Percentiles rank a stretch among this genome's conserved stretches.
phyloP scores from a whole-genome alignment of 2,113 vertebrate genomes.

The Tragulus kanchil region DNA sequence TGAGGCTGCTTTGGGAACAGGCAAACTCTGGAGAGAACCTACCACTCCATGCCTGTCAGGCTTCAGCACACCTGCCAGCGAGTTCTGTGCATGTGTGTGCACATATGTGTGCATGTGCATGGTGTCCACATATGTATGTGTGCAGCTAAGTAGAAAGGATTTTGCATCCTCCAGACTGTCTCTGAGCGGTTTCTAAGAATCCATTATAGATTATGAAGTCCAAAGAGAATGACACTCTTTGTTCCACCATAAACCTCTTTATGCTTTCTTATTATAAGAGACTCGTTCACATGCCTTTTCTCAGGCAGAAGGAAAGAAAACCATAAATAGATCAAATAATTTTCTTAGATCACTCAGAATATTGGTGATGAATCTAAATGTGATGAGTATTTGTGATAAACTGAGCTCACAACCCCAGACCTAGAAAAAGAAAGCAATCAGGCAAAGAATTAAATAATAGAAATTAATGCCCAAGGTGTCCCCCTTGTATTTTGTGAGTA shows the following conservation, averaged over 20 bases:
- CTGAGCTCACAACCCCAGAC: neutral
- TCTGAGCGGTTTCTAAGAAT: neutral
- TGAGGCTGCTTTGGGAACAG: neutral
- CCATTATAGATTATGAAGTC: neutral
- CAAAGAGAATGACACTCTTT: neutral
- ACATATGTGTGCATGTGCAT: rapidly evolving
- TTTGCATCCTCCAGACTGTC: neutral
- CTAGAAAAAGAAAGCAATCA: neutral
- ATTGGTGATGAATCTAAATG: neutral
- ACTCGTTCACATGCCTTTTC: neutral
- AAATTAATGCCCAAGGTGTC: neutral
- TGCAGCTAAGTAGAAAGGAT: neutral
- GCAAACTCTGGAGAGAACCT: neutral
- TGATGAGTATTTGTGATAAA: neutral
- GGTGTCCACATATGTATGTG: too few species aligned
- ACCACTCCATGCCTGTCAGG: neutral
- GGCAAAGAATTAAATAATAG: neutral
- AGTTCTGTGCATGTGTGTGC: too few species aligned
- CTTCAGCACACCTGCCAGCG: neutral
- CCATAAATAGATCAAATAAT: neutral
- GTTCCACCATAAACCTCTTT: neutral
- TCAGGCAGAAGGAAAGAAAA: neutral
- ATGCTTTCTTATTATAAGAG: neutral
- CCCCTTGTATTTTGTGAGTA: neutral
- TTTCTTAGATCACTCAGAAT: neutral